Evolutionary conservation across 1,140 invertebrate species (phyloP), one percentile per base, ranked within the genome.

Genomic region (Drosophila oshimai): DNA sequence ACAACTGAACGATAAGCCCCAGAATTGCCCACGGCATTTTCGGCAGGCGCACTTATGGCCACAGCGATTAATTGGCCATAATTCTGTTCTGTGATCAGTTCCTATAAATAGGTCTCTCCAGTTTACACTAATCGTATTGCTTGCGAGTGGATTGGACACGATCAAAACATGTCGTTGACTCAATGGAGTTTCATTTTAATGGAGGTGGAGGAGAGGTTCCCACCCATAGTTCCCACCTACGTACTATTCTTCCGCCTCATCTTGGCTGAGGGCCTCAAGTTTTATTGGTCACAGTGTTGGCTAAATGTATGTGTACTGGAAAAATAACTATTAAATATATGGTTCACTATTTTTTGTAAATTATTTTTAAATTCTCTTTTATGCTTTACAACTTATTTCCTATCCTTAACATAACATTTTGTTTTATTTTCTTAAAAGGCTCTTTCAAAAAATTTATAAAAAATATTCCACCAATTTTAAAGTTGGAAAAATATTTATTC

Each of bases 1-100:
- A 73, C 69, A 58, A 76, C 73, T 81, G 77, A 77, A 81, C 77
- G 77, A 81, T 81, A 81, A 81, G 77, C 74, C 62, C 41, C 29
- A 13, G 53, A 74, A 74, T 74, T 74, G 71, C 49, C 71, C 50
- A 45, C 15, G 50, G 45, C 45, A 60, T 29, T 60, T 64, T 57
- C 29, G 28, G 31, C 24, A 17, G 13, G 12, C 42, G 18, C 17
- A 4, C 45, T 50, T 31, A 33, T 7, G 46, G 18, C 41, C 31
- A 6, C 31, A 12, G 5, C 50, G n/a, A 29, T 45, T 75, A 81
- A 80, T 75, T 72, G 49, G 42, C 72, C 45, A 81, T 80, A 55
- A 81, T 76, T 24, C 26, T 50, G 51, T 76, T 24, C 26, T 50
- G 51, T 28, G 77, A 61, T 72, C 72, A 76, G 67, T 65, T 24